Evolutionary conservation across 2,797 vertebrate species (phyloP).

Genomic region (Buphagus erythrorhynchus): DNA sequence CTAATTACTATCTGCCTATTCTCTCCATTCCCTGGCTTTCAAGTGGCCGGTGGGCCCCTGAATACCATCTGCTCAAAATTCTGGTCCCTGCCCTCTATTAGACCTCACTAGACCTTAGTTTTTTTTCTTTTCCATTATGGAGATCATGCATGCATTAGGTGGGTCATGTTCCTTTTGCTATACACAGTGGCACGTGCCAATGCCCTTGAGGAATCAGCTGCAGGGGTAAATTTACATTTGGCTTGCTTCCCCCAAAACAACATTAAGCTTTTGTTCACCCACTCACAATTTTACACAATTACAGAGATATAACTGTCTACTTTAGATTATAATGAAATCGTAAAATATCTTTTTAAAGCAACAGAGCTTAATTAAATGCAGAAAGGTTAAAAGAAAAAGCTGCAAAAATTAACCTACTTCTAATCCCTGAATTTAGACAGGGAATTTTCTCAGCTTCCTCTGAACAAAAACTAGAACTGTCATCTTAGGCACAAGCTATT

Average conservation of each 20-base stretch:
- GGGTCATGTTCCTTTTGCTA: constrained; percentile 53
- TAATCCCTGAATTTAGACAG: not conserved
- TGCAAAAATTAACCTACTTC: not conserved
- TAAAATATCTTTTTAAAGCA: not conserved
- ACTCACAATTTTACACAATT: not conserved
- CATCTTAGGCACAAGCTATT: not conserved
- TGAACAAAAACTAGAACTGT: not conserved
- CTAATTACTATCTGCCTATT: constrained; percentile 74
- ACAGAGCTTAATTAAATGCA: not conserved
- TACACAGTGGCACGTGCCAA: constrained; percentile 60
- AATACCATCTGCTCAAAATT: constrained; percentile 76
- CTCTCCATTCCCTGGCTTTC: constrained; percentile 53
- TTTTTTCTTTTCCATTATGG: constrained; percentile 70
- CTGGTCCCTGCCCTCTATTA: constrained; percentile 69
- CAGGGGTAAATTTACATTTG: constrained; percentile 58
- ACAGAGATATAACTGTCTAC: not conserved
- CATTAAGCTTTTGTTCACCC: constrained; percentile 42
- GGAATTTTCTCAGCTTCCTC: not conserved
- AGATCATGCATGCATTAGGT: constrained; percentile 65
- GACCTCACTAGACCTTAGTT: constrained; percentile 59
- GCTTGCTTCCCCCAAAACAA: constrained; percentile 41
- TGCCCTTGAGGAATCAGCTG: constrained; percentile 62
- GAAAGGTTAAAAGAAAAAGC: not conserved
- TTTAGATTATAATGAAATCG: not conserved
- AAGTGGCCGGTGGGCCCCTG: constrained; percentile 50